Conservation (phyloP, 2,888 invertebrate genomes). For the Tipula lateralis region DNA sequence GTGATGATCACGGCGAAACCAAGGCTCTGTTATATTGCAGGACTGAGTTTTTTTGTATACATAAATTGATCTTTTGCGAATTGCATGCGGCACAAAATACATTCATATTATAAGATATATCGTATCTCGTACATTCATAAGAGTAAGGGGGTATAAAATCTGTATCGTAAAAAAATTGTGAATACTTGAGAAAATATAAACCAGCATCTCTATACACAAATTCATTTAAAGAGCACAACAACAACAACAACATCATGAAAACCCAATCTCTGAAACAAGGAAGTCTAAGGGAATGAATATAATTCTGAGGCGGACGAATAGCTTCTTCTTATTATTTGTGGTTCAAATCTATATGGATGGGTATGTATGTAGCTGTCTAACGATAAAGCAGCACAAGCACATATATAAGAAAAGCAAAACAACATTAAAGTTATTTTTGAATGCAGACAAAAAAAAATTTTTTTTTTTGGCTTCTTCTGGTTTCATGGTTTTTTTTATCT, state of each 20-base stretch:
- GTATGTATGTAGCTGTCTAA: background rate
- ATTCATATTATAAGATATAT: too few relatives aligned
- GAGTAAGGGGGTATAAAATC: too few relatives aligned
- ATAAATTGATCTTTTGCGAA: too few relatives aligned
- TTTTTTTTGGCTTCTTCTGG: background rate
- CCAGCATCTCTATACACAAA: background rate
- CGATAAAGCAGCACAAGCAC: background rate
- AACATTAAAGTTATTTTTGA: constrained; percentile 19
- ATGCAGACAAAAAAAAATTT: background rate
- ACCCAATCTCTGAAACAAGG: background rate
- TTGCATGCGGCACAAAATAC: too few relatives aligned
- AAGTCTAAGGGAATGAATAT: background rate
- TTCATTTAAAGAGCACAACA: background rate
- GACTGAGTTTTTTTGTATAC: too few relatives aligned
- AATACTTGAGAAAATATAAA: background rate
- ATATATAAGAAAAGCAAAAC: background rate
- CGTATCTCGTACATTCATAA: too few relatives aligned
- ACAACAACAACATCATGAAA: background rate
- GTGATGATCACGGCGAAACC: too few relatives aligned
- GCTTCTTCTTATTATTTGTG: background rate
- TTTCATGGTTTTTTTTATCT: constrained; percentile 5
- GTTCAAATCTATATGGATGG: background rate
- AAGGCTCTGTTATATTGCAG: too few relatives aligned
- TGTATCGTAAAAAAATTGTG: background rate
- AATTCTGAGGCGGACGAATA: background rate